Evolutionary conservation across 2,888 invertebrate species (phyloP).

Genomic region (Orgyia antiqua): DNA sequence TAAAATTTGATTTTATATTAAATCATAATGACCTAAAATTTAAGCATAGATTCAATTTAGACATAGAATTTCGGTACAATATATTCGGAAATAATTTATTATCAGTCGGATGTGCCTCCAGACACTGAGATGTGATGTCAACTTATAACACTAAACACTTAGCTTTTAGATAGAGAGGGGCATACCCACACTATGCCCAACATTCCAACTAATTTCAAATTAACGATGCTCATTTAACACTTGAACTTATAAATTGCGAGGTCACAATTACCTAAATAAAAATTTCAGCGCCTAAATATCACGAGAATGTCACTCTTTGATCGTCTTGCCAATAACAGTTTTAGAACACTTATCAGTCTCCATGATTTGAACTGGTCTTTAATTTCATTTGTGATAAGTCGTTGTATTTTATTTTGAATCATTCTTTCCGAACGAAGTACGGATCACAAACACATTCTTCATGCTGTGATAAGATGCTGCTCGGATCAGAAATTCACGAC

Average conservation of each 20-base stretch:
- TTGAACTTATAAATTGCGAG: constrained; percentile 34
- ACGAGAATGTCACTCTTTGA: constrained; percentile 42
- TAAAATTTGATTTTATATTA: too few relatives aligned
- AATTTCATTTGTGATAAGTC: constrained; percentile 38
- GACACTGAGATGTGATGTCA: constrained; percentile 26
- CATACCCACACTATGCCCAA: constrained; percentile 7
- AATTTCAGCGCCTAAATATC: constrained; percentile 32
- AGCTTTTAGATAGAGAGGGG: constrained; percentile 19
- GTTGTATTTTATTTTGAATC: constrained; percentile 22
- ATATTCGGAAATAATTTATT: constrained; percentile 31
- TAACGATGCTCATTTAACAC: constrained; percentile 8
- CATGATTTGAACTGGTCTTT: constrained; percentile 35
- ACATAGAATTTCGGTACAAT: constrained; percentile 22
- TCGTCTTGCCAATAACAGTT: constrained; percentile 41
- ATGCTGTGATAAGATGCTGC: constrained; percentile 10
- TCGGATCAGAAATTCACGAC: constrained; percentile 10
- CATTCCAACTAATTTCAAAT: constrained; percentile 8
- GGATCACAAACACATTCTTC: constrained; percentile 6
- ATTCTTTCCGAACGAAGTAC: constrained; percentile 4
- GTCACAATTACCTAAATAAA: constrained; percentile 34
- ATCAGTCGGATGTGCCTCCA: constrained; percentile 36
- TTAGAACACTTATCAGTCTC: constrained; percentile 46
- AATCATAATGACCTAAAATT: constrained; percentile 17
- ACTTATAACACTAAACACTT: constrained; percentile 20
- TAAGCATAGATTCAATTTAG: constrained; percentile 25